A percentile compares a stretch with the other conserved stretches of the same genome.
Conservation (phyloP, 2,888 invertebrate species). For the Latheticus oryzae region DNA sequence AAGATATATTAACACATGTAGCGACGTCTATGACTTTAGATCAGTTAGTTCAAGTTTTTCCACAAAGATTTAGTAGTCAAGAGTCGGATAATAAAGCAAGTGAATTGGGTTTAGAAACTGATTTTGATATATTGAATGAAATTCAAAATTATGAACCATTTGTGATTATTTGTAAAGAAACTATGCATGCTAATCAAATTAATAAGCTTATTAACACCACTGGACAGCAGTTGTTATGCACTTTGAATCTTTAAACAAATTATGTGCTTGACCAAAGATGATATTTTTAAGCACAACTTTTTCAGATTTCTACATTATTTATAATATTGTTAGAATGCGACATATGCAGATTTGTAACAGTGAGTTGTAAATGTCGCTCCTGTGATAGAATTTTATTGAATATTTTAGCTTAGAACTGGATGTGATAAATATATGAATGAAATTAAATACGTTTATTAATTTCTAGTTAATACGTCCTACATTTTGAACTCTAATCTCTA, state of each 20-base stretch:
- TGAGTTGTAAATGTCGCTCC: no score
- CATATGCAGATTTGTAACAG: no score
- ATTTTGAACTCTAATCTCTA: conserved; percentile 52
- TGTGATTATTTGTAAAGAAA: conserved; percentile 68
- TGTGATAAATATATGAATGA: conserved; percentile 3
- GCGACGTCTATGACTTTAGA: conserved; percentile 65
- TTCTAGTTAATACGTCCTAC: conserved; percentile 27
- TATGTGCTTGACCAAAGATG: no score
- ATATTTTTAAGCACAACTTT: no score
- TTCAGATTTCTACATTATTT: no score
- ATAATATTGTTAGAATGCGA: no score
- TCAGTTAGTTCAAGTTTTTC: conserved; percentile 64
- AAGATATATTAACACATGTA: conserved; percentile 65
- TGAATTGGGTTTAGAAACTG: conserved; percentile 44
- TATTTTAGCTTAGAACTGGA: no score
- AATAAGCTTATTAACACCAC: conserved; percentile 72
- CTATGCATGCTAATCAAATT: conserved; percentile 72
- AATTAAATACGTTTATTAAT: conserved; percentile 40
- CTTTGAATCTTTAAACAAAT: conserved; percentile 63
- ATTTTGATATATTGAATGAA: conserved; percentile 59
- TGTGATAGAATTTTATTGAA: no score
- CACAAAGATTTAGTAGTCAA: conserved; percentile 60
- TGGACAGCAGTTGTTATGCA: conserved; percentile 69
- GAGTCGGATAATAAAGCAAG: conserved; percentile 27
- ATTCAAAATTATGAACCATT: conserved; percentile 66